These are phyloP conservation scores for Deroplatys truncata DNA, from an alignment of 2,888 invertebrate species.

Conservation along the genomic window DNA sequence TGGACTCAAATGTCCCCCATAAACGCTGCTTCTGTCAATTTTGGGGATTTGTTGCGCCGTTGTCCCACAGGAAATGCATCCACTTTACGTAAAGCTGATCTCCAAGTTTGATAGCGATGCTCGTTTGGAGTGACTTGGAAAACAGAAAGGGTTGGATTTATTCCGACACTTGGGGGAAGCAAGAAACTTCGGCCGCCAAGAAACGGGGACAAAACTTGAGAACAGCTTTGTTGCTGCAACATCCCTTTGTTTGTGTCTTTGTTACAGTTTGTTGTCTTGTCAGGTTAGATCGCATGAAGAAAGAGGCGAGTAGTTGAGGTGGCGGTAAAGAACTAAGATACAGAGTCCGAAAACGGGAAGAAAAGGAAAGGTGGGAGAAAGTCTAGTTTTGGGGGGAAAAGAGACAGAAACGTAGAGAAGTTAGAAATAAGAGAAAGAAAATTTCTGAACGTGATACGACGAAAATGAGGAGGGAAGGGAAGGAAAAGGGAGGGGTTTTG, in stretches of 20 bases:
- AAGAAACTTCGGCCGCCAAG: too few species aligned
- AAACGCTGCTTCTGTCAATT: not conserved
- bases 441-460: not conserved
- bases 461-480: constrained; percentile 11
- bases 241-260: not conserved
- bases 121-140: not conserved
- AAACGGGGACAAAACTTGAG: not conserved
- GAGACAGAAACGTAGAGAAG: not conserved
- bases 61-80: not conserved
- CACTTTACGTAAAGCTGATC: not conserved
- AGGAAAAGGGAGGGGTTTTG: constrained; percentile 27
- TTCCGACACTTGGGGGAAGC: not conserved
- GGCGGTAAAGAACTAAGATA: not conserved
- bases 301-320: not conserved
- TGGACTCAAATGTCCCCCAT: too few species aligned
- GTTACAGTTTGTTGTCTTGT: constrained; percentile 4
- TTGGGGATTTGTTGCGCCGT: not conserved
- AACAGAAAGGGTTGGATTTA: not conserved
- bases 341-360: not conserved
- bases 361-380: not conserved
- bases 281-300: not conserved
- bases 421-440: not conserved
- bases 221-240: not conserved
- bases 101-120: not conserved
- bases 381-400: not conserved